Percentiles rank a stretch among this genome's conserved stretches.
Evolutionary conservation across 2,888 invertebrate species (phyloP).

Genomic region (Steinernema scapterisci): DNA sequence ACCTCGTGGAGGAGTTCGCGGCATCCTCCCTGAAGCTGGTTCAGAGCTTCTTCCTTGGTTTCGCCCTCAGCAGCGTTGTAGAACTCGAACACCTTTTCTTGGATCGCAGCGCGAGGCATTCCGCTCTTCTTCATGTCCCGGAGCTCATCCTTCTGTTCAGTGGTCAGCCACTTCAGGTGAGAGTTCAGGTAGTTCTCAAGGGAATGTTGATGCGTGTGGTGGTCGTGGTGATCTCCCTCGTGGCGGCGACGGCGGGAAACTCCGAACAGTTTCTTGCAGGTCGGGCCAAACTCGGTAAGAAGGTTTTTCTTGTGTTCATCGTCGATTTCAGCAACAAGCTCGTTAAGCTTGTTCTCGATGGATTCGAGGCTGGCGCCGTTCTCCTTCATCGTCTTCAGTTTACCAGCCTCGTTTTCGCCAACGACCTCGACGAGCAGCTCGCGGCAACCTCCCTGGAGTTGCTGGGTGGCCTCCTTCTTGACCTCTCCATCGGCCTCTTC

Average conservation of each 20-base stretch:
- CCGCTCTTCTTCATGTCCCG: conserved; percentile 33
- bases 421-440: conserved; percentile 42
- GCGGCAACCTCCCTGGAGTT: conserved; percentile 43
- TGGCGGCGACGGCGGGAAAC: conserved; percentile 27
- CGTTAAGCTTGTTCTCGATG: conserved; percentile 43
- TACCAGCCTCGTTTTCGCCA: conserved; percentile 48
- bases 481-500: conserved; percentile 37
- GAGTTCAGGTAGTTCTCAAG: conserved; percentile 47
- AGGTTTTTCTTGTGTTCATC: conserved; percentile 25
- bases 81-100: conserved; percentile 37
- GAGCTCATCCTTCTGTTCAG: conserved; percentile 44
- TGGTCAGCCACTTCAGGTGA: conserved; percentile 49
- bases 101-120: conserved; percentile 11
- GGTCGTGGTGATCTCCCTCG: conserved; percentile 8
- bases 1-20: conserved; percentile 43
- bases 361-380: conserved; percentile 44
- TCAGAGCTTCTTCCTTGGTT: conserved; percentile 47
- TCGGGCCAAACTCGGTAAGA: conserved; percentile 35
- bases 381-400: conserved; percentile 51
- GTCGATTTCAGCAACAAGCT: conserved; percentile 35
- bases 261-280: conserved; percentile 39
- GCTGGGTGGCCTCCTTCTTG: conserved; percentile 44
- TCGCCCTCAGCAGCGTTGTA: conserved; percentile 50
- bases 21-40: conserved; percentile 52
- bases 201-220: conserved; percentile 36